Base-by-base conservation (phyloP, 2,888 invertebrate genomes). In the Tricholauxania praeusta region DNA sequence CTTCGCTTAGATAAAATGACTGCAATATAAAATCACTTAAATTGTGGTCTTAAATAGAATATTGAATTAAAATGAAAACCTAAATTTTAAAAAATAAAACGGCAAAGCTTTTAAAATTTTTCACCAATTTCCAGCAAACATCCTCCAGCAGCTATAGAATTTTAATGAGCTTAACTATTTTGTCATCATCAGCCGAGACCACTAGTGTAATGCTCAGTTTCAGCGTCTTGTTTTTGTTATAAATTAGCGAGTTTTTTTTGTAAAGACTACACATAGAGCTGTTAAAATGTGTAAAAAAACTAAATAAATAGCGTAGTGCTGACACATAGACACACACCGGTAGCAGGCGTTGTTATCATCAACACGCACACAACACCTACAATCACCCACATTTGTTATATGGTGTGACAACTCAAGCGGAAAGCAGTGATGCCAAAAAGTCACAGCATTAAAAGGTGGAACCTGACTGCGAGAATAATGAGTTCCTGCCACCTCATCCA, bases 171-270 rank as follows among this genome's bases (percentile, higher is more conserved):
- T 22, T 15, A 57, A 15, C 57, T 14, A 12, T 28, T 22, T 28
- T 57, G 28, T 4, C 55, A 22, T 28, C 28, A 57, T 28, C 0
- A 14, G 12, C 19, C 7, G 14, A 12, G 12, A 3, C 28, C 15
- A 12, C 57, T 12, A 7, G 17, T 12, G 6, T 57, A 15, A 22
- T 28, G 28, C 7, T 28, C 14, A 1, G 14, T 22, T 6, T 28
- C 57, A 28, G 14, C 22, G 10, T 17, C 14, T 17, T 55, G 17
- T 48, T 48, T 49, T 8, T 48, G 63, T 48, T 49, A 49, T 63
- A 63, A 63, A 63, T 63, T 63, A 63, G 63, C 48, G 22, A 49
- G 49, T 49, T 49, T 19, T 49, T 19, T 63, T 63, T 17, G 49
- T 7, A 63, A 63, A 49, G 19, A 48, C 63, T 48, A 48, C 39